Percentiles rank a stretch among this genome's conserved stretches.
phyloP scores from a whole-genome alignment of 1,140 invertebrate species.

The Drosophila baimaii region DNA sequence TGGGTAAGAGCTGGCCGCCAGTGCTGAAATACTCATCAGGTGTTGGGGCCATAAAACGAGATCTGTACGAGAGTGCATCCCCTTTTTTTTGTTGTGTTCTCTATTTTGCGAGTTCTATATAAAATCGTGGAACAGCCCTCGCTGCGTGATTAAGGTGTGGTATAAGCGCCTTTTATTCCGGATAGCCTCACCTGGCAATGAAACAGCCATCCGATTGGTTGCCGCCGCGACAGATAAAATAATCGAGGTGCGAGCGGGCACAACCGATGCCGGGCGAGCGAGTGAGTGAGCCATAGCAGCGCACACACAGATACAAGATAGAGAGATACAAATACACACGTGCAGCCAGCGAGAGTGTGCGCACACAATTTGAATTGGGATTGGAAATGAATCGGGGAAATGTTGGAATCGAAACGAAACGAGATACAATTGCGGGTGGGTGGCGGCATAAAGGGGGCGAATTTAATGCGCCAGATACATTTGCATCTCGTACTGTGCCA shows the following conservation, averaged over 20 bases:
- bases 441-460: constrained; percentile 2
- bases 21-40: constrained; percentile 54
- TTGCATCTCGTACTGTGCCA: constrained; percentile 38
- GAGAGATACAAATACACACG: constrained; percentile 13
- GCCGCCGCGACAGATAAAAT: constrained; percentile 68
- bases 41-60: constrained; percentile 64
- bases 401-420: constrained; percentile 70
- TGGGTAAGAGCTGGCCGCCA: neutral
- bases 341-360: constrained; percentile 62
- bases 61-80: too few relatives aligned
- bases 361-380: constrained; percentile 65
- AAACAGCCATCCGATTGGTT: constrained; percentile 75
- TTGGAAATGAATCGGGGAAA: constrained; percentile 61
- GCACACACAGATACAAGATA: constrained; percentile 20
- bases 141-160: constrained; percentile 43
- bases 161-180: constrained; percentile 54
- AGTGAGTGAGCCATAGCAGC: constrained; percentile 19
- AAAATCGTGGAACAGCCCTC: constrained; percentile 24
- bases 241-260: constrained; percentile 57
- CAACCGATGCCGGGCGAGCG: constrained; percentile 5
- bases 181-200: constrained; percentile 74
- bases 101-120: neutral
- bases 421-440: constrained; percentile 12
- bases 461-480: constrained; percentile 41
- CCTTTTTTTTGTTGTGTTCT: neutral